Base-by-base conservation (phyloP, 2,113 vertebrate species). In the Engystomops pustulosus region DNA sequence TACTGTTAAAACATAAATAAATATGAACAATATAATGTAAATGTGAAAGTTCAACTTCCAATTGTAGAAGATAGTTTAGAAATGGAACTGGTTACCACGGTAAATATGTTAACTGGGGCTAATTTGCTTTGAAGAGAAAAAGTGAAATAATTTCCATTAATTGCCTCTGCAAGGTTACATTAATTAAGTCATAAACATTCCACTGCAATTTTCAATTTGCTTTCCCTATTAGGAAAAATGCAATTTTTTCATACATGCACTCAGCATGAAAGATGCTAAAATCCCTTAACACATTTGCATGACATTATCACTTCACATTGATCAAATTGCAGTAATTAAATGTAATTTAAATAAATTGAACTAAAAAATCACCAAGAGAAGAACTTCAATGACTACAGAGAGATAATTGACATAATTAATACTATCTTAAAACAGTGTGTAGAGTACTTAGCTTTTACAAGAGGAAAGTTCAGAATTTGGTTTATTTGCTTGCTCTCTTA, bases 381-480 rank as follows among this genome's bases (percentile, higher is more conserved):
- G 38, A 83, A 83, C 53, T 72, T 38, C 68, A 72, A 41, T 20
- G 49, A 34, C 67, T 81, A 55, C 32, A 53, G 80, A 87, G 85
- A 55, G 85, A 87, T 85, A 85, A 84, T 86, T 86, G 86, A 68
- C 41, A 68, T 45, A 80, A 80, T 67, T 80, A 80, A 80, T 47
- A 67, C 25, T 30, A 80, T 65, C 23, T 68, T 67, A 68, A 27
- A 85, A 36, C 0, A 0, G 32, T 32, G 82, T 72, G 87, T 88
- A 84, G 76, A 87, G 75, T 17, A 2, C 58, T 55, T 36, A 53
- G 74, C 49, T 77, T 55, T 77, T 77, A 55, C 74, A 51, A 77
- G 45, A 55, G 14, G 23, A 74, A 72, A 47, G 41, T 74, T 74
- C 25, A 17, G 49, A 74, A 45, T 74, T 74, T 49, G 6, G 25